Evolutionary conservation across 1,140 invertebrate species (phyloP).

Genomic region (Antheraea pernyi): DNA sequence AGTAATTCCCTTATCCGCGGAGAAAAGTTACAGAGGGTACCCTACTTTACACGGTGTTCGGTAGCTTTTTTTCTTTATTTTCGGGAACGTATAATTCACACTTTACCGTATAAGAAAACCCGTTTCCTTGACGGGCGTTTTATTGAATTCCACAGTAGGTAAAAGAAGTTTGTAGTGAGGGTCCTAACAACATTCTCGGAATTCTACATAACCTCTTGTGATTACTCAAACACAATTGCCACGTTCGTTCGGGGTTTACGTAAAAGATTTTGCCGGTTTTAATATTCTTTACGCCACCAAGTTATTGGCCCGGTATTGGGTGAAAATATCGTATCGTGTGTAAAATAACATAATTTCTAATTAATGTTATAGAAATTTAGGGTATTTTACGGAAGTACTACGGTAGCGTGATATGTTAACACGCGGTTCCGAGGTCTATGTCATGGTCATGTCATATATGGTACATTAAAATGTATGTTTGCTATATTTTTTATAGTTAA

Average conservation of each 20-base stretch:
- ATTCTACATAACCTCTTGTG: constrained; percentile 42
- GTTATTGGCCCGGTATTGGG: too few relatives aligned
- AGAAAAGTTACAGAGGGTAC: constrained; percentile 52
- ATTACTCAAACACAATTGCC: constrained; percentile 28
- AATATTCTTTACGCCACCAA: background rate
- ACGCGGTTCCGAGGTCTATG: background rate
- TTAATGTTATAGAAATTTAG: background rate
- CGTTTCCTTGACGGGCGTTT: constrained; percentile 41
- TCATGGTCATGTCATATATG: too few relatives aligned
- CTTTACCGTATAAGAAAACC: constrained; percentile 49
- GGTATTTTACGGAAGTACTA: background rate
- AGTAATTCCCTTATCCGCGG: constrained; percentile 50
- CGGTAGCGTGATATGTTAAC: background rate
- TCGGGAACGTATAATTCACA: constrained; percentile 58
- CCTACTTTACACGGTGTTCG: constrained; percentile 44
- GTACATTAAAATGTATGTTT: too few relatives aligned
- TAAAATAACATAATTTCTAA: constrained; percentile 7
- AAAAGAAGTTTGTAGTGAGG: constrained; percentile 50
- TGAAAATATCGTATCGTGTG: background rate
- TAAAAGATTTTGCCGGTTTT: constrained; percentile 8
- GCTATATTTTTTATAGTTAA: too few relatives aligned
- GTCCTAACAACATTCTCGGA: constrained; percentile 51
- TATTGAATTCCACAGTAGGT: constrained; percentile 67
- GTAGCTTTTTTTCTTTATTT: constrained; percentile 46
- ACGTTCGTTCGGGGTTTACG: constrained; percentile 18